Conservation (phyloP, 2,113 vertebrate genomes). For the Notothenia rossii region DNA sequence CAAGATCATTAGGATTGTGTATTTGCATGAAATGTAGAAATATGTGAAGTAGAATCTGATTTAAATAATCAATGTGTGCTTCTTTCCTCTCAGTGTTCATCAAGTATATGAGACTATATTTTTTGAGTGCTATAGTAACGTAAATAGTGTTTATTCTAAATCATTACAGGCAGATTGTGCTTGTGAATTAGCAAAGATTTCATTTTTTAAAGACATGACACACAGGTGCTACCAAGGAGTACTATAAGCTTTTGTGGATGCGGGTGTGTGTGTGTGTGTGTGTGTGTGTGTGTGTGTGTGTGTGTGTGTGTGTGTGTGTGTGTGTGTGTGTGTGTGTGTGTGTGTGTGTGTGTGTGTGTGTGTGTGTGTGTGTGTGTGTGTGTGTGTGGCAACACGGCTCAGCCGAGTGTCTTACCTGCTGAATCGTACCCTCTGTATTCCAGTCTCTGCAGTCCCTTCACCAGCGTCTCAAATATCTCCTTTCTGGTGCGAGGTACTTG, state of each 20-base stretch:
- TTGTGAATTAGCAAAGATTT: no score
- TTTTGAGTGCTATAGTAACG: no score
- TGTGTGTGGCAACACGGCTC: slow-evolving; percentile 41
- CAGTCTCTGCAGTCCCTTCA: slow-evolving; percentile 94
- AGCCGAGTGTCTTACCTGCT: slow-evolving; percentile 86
- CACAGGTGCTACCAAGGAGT: slow-evolving; percentile 30
- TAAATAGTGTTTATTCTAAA: no score
- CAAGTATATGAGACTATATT: no score
- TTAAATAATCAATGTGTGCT: no score
- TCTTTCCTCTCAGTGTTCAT: no score
- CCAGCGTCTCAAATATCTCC: slow-evolving; percentile 93
- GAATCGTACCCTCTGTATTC: slow-evolving; percentile 99
- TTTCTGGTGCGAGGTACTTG: slow-evolving; percentile 92
- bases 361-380: slow-evolving; percentile 25
- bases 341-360: slow-evolving; percentile 19
- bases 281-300: slow-evolving; percentile 19
- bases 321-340: slow-evolving; percentile 26
- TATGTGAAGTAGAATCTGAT: no score
- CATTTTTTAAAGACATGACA: no score
- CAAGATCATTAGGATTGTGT: no score
- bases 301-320: slow-evolving; percentile 25
- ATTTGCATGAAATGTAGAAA: no score
- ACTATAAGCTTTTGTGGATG: slow-evolving; percentile 26
- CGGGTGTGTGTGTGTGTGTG: slow-evolving; percentile 18
- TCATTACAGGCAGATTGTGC: no score